phyloP scores from a whole-genome alignment of 1,140 invertebrate genomes.

The Dysdera silvatica region DNA sequence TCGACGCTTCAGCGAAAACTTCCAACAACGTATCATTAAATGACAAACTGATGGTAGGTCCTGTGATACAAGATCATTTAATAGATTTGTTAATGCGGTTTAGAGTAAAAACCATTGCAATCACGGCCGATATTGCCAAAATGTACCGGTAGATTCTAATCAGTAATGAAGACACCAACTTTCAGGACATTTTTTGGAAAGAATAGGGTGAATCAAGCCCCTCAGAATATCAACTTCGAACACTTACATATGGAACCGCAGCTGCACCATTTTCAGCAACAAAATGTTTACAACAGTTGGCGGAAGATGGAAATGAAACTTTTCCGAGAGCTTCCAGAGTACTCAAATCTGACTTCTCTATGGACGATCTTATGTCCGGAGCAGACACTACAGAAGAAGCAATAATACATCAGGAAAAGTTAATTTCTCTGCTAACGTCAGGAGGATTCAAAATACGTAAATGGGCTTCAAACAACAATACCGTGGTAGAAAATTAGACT shows the following conservation, averaged over 20 bases:
- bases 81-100: slow-evolving; percentile 33
- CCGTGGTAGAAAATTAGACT: not conserved
- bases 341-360: slow-evolving; percentile 33
- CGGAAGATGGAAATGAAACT: slow-evolving; percentile 29
- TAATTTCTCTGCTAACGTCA: slow-evolving; percentile 17
- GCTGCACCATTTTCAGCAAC: slow-evolving; percentile 38
- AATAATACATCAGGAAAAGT: not conserved
- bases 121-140: slow-evolving; percentile 42
- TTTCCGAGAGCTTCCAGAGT: slow-evolving; percentile 28
- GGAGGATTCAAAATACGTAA: slow-evolving; percentile 40
- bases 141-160: slow-evolving; percentile 25
- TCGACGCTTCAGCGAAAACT: slow-evolving; percentile 41
- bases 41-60: slow-evolving; percentile 21
- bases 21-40: slow-evolving; percentile 38
- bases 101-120: slow-evolving; percentile 32
- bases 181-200: slow-evolving; percentile 45
- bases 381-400: slow-evolving; percentile 26
- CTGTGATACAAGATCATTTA: slow-evolving; percentile 21
- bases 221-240: slow-evolving; percentile 36
- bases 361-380: slow-evolving; percentile 37
- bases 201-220: slow-evolving; percentile 35
- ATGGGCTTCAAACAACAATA: slow-evolving; percentile 39
- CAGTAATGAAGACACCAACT: slow-evolving; percentile 27
- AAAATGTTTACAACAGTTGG: slow-evolving; percentile 35
- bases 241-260: slow-evolving; percentile 40